Evolutionary conservation across 2,113 vertebrate genomes (phyloP), one percentile per base, ranked within the genome.

Genomic region (Glaucidium brasilianum): DNA sequence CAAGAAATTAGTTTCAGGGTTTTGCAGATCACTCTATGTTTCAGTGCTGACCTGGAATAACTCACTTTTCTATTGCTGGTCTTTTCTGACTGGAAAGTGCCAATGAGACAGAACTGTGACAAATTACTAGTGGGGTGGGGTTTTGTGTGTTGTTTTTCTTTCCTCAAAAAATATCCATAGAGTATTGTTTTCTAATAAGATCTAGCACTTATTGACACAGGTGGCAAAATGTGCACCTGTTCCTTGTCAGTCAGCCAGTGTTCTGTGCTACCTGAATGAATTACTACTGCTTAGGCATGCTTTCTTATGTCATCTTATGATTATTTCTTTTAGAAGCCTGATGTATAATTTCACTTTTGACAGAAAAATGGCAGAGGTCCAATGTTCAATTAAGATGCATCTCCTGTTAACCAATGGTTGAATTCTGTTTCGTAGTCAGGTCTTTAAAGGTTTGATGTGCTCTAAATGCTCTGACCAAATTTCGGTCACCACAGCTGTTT

Each of bases 331-430:
- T 26, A 5, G 59, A 85, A 78, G 8, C 45, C 86, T 86, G 35
- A 18, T 72, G 63, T 88, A 63, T 91, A 94, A 96, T 94, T 96
- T 94, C 76, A 32, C 62, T 90, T 94, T 94, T 85, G 66, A 69
- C 53, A 88, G 79, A 96, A 96, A 55, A 41, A 69, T 97, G 92
- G 77, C 95, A 96, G 67, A 59, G 45, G 56, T 88, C 85, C 90
- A 95, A 7, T 66, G 59, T 74, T 96, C 90, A 97, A 90, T 95
- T 96, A 96, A 85, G 91, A 93, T 79, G 59, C 59, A 55, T 91
- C 71, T 96, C 41, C 59, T 87, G 35, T 94, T 94, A 97, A 95
- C 79, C 84, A 85, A 88, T 85, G 58, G 79, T 60, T 96, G 83
- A 86, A 75, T 97, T 90, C 74, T 94, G 63, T 73, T 76, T 90